Base-by-base conservation (phyloP, 2,113 vertebrate genomes). In the Ailuropoda melanoleuca region DNA sequence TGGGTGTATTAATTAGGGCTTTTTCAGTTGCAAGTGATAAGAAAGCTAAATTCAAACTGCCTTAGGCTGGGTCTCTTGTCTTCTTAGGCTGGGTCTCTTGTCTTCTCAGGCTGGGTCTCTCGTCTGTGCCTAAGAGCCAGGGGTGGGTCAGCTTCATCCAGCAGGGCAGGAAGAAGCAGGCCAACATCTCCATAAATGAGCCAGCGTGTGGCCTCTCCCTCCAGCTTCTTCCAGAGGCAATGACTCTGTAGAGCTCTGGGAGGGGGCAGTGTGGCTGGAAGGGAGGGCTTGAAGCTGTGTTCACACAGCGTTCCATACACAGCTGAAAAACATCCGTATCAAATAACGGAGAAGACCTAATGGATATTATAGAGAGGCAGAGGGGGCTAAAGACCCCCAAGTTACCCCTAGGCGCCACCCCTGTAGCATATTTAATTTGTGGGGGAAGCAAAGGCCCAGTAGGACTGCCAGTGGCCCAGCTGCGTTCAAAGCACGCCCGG, bases 21-120 rank as follows among this genome's bases (percentile, higher is more conserved):
- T 85, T 92, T 50, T 74, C 62, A 75, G 46, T 72, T 92, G 48
- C 77, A 55, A 84, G 70, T 39, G 91, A 94, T 70, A 74, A 66
- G 64, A 95, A 88, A 95, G 56, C 60, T 58, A 83, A 82, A 77
- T 70, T 91, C 48, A 58, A 95, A 91, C 17, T 82, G 70, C 29
- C 72, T 84, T 24, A 80, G 91, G 72, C 55, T 53, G 78, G 81
- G 70, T 64, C 88, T 85, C 68, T 88, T 34, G 50, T 75, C 66
- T 62, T 43, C 43, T 43, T 43, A 80, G 91, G 72, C 55, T 53
- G 78, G 81, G 70, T 64, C 88, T 85, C 62, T 88, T 34, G 50
- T 75, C 66, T 62, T n/a, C n/a, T n/a, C n/a, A 80, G 91, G 72
- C 55, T 50, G 78, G 81, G 70, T 64, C 88, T 85, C 68, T 88